phyloP scores from a whole-genome alignment of 1,140 invertebrate species.

The Zaprionus vittiger region DNA sequence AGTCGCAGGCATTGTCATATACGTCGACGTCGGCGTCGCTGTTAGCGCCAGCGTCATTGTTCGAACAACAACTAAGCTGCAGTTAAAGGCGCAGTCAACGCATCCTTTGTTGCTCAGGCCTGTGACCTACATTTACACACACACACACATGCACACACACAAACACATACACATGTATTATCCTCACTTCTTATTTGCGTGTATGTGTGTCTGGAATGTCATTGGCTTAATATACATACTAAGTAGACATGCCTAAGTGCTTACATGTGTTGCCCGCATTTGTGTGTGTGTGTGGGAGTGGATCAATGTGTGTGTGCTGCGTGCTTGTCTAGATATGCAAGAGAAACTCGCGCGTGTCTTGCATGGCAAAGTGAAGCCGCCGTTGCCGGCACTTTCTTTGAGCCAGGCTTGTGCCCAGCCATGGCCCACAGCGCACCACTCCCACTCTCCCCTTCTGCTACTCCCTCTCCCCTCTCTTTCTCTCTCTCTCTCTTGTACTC shows the following conservation, averaged over 20 bases:
- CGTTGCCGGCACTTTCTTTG: slow-evolving; percentile 41
- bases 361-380: slow-evolving; percentile 27
- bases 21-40: neutral
- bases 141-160: slow-evolving; percentile 15
- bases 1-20: slow-evolving; percentile 14
- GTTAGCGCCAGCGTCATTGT: neutral
- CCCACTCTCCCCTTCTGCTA: neutral
- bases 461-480: neutral
- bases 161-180: neutral
- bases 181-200: neutral
- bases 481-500: neutral
- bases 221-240: slow-evolving; percentile 34
- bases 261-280: slow-evolving; percentile 12
- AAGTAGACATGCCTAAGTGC: slow-evolving; percentile 22
- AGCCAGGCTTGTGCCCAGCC: slow-evolving; percentile 26
- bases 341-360: slow-evolving; percentile 50
- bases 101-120: slow-evolving; percentile 45
- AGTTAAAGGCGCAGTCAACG: neutral
- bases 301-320: neutral
- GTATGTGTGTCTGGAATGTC: slow-evolving; percentile 25
- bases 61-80: neutral
- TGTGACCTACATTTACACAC: slow-evolving; percentile 34
- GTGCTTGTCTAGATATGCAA: slow-evolving; percentile 23
- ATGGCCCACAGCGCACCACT: neutral
- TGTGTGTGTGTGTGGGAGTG: neutral